These are phyloP conservation scores for Hartigia nigra DNA, from an alignment of 2,888 invertebrate species.

Conservation along the genomic window DNA sequence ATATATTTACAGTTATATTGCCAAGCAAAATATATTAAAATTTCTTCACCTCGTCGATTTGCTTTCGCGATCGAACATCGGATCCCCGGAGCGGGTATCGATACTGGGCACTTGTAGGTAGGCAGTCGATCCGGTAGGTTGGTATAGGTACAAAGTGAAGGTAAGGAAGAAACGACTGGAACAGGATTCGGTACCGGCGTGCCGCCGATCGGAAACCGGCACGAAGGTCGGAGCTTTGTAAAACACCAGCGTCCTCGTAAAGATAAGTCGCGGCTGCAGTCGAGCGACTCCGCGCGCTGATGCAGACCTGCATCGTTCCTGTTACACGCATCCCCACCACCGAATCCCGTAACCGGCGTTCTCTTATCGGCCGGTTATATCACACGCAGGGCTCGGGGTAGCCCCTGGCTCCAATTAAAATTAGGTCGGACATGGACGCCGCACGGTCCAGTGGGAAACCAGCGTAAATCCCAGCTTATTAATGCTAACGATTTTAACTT, in stretches of 20 bases:
- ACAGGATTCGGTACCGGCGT: neutral
- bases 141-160: neutral
- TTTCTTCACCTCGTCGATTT: neutral
- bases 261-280: slow-evolving; percentile 28
- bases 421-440: slow-evolving; percentile 24
- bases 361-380: slow-evolving; percentile 27
- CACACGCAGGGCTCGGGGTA: slow-evolving; percentile 17
- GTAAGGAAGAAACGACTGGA: slow-evolving; percentile 1
- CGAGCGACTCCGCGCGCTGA: slow-evolving; percentile 17
- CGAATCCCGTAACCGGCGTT: slow-evolving; percentile 11
- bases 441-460: slow-evolving; percentile 1
- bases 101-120: neutral
- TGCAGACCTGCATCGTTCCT: slow-evolving; percentile 17
- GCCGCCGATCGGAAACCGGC: slow-evolving; percentile 14
- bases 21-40: neutral
- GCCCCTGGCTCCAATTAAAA: slow-evolving; percentile 28
- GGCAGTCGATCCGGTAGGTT: neutral
- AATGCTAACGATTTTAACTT: slow-evolving; percentile 24
- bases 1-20: neutral
- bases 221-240: slow-evolving; percentile 29
- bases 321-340: neutral
- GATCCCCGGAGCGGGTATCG: neutral
- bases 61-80: neutral
- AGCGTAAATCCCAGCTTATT: slow-evolving; percentile 13
- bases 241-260: slow-evolving; percentile 34